Base-by-base conservation (phyloP, 2,888 invertebrate genomes). In the Tetragonisca angustula region DNA sequence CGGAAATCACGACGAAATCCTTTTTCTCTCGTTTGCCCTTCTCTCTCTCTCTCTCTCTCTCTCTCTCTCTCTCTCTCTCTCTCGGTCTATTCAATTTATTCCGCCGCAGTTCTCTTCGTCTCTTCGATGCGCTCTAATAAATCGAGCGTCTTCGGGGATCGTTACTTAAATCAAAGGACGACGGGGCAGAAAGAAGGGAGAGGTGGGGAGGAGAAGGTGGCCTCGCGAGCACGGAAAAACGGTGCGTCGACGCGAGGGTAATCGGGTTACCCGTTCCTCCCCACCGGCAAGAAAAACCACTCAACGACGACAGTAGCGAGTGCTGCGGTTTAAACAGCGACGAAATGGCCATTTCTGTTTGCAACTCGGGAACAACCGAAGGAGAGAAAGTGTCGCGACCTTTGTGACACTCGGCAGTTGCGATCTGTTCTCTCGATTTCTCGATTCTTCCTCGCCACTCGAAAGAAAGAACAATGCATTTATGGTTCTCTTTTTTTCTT, bases 201-300 rank as follows among this genome's bases (percentile, higher is more conserved):
- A 36, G 9, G 21, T 27, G 32, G 2, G 19, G 43, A 27, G 15
- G 43, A 27, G 5, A 52, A 72, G 76, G 71, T 83, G 76, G 64
- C 62, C 62, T 49, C 64, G 72, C 70, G 61, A 75, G 79, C 82
- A 78, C 83, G 77, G 70, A 79, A 81, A 81, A 81, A 79, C 43
- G 43, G 9, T 43, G 43, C 36, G 32, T 54, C 52, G 32, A 21
- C 21, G 32, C 15, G 49, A 19, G 19, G 49, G 59, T 36, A 64
- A 62, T 62, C 62, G 69, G 82, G 77, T 86, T 80, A 74, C 13
- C 59, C 64, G 24, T 72, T 76, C 17, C 64, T 76, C 17, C 64
- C 36, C 49, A 64, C 24, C 61, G 83, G 81, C 81, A 85, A 87
- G 83, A 76, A 81, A 87, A 88, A 88, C 83, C 86, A 86, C 86